Percentiles rank a stretch among this genome's conserved stretches.
Evolutionary conservation across 2,888 invertebrate species (phyloP).

Genomic region (Adelognathus sp.): DNA sequence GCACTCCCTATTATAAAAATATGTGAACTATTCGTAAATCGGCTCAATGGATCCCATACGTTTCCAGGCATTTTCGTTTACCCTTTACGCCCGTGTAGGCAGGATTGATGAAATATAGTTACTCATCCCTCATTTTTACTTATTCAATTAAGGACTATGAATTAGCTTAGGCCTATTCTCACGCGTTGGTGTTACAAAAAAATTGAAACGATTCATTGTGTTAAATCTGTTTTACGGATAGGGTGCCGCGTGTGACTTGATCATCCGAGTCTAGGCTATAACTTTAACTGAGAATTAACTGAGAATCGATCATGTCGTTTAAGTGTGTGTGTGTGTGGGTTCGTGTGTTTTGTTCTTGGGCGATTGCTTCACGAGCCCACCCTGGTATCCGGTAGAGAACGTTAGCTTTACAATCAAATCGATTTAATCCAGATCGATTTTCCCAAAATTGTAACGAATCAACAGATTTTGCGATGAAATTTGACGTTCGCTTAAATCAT

Average conservation of each 20-base stretch:
- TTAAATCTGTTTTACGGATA: conserved; percentile 12
- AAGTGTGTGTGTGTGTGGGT: background rate
- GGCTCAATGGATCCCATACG: background rate
- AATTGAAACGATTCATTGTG: background rate
- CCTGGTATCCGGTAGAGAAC: background rate
- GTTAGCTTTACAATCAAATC: background rate
- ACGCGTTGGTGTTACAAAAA: background rate
- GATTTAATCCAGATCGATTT: background rate
- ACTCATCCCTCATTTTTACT: background rate
- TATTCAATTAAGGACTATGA: background rate
- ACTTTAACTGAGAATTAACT: conserved; percentile 29
- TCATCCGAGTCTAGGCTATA: conserved; percentile 9
- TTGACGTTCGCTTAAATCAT: background rate
- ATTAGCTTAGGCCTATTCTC: background rate
- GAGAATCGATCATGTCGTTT: background rate
- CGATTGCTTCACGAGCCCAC: background rate
- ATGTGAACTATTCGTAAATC: background rate
- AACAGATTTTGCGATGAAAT: background rate
- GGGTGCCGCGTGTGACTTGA: background rate
- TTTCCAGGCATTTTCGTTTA: conserved; percentile 3
- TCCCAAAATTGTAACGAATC: too few relatives aligned
- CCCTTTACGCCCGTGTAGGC: background rate
- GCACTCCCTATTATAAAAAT: conserved; percentile 8
- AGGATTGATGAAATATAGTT: background rate
- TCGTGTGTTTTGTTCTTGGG: background rate